Conservation (phyloP, 2,888 invertebrate genomes). For the Drosophila pseudotakahashii region DNA sequence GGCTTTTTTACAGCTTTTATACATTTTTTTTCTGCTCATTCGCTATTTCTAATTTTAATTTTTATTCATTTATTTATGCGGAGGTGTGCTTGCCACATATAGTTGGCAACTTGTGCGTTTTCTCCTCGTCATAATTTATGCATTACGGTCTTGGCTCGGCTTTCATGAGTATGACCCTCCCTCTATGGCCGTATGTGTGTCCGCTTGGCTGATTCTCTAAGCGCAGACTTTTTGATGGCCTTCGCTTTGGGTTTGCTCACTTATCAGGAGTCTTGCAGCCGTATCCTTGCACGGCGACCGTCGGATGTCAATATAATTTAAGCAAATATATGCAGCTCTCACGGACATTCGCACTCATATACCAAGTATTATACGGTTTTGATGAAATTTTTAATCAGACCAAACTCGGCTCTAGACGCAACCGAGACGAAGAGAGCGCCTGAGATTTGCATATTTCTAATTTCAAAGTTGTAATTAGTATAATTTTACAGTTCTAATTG, state of each 20-base stretch:
- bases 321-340: constrained; percentile 71
- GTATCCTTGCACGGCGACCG: constrained; percentile 58
- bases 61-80: constrained; percentile 29
- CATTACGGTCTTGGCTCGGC: constrained; percentile 55
- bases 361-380: constrained; percentile 46
- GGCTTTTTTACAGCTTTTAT: constrained; percentile 5
- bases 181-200: constrained; percentile 12
- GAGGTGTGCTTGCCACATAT: constrained; percentile 3
- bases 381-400: constrained; percentile 70
- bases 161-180: constrained; percentile 40
- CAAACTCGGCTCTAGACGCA: constrained; percentile 57
- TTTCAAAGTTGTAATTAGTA: constrained; percentile 79
- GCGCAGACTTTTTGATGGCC: constrained; percentile 42
- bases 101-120: constrained; percentile 38
- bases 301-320: constrained; percentile 76
- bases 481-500: constrained; percentile 78
- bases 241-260: constrained; percentile 56
- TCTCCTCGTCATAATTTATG: constrained; percentile 67
- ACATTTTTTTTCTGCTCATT: constrained; percentile 62
- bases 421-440: constrained; percentile 7
- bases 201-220: constrained; percentile 36
- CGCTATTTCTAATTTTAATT: constrained; percentile 19
- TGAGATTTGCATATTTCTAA: constrained; percentile 76
- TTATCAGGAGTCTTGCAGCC: constrained; percentile 72
- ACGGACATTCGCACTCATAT: constrained; percentile 10